Evolutionary conservation across 2,113 vertebrate genomes (phyloP).

Genomic region (Thinocorus orbignyianus): DNA sequence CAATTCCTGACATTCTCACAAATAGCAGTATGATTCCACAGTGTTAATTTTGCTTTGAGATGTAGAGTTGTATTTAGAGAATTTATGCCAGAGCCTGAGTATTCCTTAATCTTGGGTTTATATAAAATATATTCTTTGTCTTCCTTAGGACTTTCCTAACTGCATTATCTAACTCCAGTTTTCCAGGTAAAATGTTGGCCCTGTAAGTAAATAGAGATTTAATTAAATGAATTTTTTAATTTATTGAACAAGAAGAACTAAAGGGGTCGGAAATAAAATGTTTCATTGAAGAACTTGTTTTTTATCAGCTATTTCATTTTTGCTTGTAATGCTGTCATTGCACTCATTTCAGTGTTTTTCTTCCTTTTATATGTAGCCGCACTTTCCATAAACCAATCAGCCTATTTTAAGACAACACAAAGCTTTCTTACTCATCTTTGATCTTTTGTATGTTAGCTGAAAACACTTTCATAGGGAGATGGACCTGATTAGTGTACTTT

Average conservation of each 20-base stretch:
- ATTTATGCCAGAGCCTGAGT: neutral
- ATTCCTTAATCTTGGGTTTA: neutral
- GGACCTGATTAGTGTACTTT: neutral
- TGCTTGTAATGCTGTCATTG: neutral
- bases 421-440: neutral
- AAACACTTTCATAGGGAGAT: neutral
- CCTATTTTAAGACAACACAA: slow-evolving; percentile 27
- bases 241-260: neutral
- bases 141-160: neutral
- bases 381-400: neutral
- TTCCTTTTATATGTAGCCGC: neutral
- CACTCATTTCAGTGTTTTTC: neutral
- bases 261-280: neutral
- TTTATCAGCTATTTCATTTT: neutral
- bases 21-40: neutral
- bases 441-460: neutral
- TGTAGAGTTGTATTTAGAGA: neutral
- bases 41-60: neutral
- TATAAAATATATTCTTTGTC: neutral
- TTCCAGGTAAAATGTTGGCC: neutral
- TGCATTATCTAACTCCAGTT: neutral
- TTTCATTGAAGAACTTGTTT: neutral
- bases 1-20: neutral
- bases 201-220: neutral
- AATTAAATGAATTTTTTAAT: neutral